Evolutionary conservation across 2,797 vertebrate genomes (phyloP).

Genomic region (Muraenolepis orangiensis): DNA sequence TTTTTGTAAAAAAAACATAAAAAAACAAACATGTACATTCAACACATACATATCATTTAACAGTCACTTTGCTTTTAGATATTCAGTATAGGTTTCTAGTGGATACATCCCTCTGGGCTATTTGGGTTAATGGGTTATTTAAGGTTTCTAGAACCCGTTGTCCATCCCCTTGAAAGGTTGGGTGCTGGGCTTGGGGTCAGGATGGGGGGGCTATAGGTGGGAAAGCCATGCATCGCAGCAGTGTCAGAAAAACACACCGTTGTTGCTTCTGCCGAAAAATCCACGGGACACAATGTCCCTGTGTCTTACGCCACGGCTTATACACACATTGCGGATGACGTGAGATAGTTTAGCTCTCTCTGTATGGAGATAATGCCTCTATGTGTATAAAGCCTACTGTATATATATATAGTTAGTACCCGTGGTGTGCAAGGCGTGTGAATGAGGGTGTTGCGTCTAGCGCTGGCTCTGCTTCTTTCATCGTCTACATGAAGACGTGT

Average conservation of each 20-base stretch:
- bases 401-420: not conserved
- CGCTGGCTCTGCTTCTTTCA: not conserved
- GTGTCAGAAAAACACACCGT: too few species aligned
- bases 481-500: not conserved
- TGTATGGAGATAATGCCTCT: not conserved
- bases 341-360: not conserved
- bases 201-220: too few species aligned
- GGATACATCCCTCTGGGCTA: too few species aligned
- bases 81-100: too few species aligned
- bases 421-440: not conserved
- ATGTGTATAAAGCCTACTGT: too few species aligned
- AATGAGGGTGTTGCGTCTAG: not conserved
- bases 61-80: too few species aligned
- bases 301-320: not conserved
- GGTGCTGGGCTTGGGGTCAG: not conserved
- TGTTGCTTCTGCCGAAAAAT: not conserved
- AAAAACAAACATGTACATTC: too few species aligned
- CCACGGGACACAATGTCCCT: not conserved
- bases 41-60: too few species aligned
- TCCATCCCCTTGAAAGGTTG: not conserved
- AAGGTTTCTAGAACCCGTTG: not conserved
- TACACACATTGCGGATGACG: not conserved
- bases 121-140: not conserved
- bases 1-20: too few species aligned
- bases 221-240: not conserved